Conservation (phyloP, 2,113 vertebrate species). For the Caloenas nicobarica region DNA sequence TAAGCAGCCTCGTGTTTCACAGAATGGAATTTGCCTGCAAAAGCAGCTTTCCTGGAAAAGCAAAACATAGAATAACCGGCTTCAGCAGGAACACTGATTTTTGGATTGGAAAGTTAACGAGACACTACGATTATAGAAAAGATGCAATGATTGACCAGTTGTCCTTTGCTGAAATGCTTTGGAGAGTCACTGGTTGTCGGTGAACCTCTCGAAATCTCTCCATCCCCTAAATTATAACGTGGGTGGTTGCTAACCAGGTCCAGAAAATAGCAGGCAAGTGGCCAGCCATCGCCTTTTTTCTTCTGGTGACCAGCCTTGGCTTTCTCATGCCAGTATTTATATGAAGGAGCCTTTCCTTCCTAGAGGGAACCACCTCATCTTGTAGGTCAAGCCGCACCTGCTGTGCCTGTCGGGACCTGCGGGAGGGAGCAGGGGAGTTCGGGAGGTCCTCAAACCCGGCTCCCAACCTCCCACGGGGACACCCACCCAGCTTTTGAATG, state of each 20-base stretch:
- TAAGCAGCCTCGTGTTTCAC: neutral
- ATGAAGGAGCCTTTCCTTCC: neutral
- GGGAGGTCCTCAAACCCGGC: fast-evolving
- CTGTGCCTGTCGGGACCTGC: no score
- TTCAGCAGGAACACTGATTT: fast-evolving
- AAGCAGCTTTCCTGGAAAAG: neutral
- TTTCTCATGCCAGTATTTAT: neutral
- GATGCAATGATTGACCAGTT: neutral
- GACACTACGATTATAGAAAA: neutral
- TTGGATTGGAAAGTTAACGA: neutral
- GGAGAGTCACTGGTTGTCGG: neutral
- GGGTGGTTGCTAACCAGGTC: neutral
- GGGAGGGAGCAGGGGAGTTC: neutral
- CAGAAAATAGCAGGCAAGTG: neutral
- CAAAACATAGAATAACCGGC: neutral
- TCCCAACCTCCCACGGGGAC: fast-evolving
- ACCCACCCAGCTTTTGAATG: neutral
- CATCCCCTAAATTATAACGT: neutral
- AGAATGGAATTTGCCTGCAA: neutral
- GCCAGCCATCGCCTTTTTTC: neutral
- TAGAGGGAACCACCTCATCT: neutral
- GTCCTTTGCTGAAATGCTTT: neutral
- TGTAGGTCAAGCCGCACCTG: neutral
- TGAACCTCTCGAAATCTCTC: neutral
- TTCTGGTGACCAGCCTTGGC: neutral